Evolutionary conservation across 2,113 vertebrate genomes (phyloP).

Genomic region (Stegostoma tigrinum): DNA sequence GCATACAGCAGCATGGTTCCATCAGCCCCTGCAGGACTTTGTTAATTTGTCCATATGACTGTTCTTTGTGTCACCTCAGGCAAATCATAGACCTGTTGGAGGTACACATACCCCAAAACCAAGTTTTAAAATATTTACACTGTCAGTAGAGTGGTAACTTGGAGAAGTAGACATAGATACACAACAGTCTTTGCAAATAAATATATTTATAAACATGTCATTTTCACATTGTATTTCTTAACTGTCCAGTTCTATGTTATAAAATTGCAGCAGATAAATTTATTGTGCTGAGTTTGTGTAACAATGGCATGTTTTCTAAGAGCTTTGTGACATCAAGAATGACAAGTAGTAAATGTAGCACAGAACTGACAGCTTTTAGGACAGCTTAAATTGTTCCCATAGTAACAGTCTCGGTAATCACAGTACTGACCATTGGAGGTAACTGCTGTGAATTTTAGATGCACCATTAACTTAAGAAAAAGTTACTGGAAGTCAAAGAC

Average conservation of each 20-base stretch:
- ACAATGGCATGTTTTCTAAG: neutral
- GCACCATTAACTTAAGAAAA: neutral
- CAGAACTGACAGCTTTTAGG: neutral
- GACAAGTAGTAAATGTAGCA: neutral
- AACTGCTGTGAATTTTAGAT: slow-evolving; percentile 7
- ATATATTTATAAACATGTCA: neutral
- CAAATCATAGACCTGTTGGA: neutral
- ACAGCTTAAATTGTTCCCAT: slow-evolving; percentile 26
- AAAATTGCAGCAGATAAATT: neutral
- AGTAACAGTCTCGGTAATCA: slow-evolving; percentile 3
- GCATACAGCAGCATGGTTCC: neutral
- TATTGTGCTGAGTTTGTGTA: neutral
- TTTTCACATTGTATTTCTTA: neutral
- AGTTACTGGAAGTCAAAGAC: neutral
- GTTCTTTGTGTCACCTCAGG: neutral
- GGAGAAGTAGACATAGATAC: neutral
- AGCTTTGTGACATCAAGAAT: neutral
- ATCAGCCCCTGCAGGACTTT: neutral
- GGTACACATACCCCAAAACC: neutral
- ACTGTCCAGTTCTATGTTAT: neutral
- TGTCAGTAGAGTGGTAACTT: neutral
- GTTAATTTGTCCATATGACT: neutral
- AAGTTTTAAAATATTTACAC: neutral
- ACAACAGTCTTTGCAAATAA: neutral
- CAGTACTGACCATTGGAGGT: neutral